Conservation (phyloP, 2,888 invertebrate species). For the Lysandra bellargus region DNA sequence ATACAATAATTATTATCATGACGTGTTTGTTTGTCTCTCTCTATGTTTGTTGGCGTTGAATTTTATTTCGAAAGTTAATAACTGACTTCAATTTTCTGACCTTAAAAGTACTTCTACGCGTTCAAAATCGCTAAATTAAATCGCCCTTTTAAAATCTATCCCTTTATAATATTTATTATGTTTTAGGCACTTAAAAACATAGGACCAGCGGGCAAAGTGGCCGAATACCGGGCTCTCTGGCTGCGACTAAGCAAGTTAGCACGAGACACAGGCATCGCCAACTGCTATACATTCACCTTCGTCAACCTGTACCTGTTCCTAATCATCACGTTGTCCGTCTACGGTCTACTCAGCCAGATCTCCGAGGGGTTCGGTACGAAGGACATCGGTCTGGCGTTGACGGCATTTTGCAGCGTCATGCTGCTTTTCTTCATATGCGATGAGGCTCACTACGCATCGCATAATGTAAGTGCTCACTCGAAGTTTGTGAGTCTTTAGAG, state of each 20-base stretch:
- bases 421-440: slow-evolving; percentile 87
- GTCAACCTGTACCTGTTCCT: slow-evolving; percentile 85
- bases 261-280: slow-evolving; percentile 83
- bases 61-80: no score
- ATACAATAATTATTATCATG: no score
- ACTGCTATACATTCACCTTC: slow-evolving; percentile 85
- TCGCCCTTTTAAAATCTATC: background rate
- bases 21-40: no score
- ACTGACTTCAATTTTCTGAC: no score
- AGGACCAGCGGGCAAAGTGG: slow-evolving; percentile 84
- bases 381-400: slow-evolving; percentile 85
- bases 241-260: slow-evolving; percentile 85
- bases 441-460: slow-evolving; percentile 86
- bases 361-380: slow-evolving; percentile 87
- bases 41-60: no score
- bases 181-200: slow-evolving; percentile 83
- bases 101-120: no score
- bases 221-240: slow-evolving; percentile 86
- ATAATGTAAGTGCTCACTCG: slow-evolving; percentile 77
- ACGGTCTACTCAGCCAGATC: slow-evolving; percentile 86
- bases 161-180: background rate
- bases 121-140: no score
- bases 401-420: slow-evolving; percentile 83
- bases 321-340: slow-evolving; percentile 87
- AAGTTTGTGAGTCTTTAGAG: no score